Percentiles rank a stretch among this genome's conserved stretches.
These are phyloP conservation scores for Tetranychus cinnabarinus DNA, from an alignment of 1,140 invertebrate genomes.

Conservation along the genomic window DNA sequence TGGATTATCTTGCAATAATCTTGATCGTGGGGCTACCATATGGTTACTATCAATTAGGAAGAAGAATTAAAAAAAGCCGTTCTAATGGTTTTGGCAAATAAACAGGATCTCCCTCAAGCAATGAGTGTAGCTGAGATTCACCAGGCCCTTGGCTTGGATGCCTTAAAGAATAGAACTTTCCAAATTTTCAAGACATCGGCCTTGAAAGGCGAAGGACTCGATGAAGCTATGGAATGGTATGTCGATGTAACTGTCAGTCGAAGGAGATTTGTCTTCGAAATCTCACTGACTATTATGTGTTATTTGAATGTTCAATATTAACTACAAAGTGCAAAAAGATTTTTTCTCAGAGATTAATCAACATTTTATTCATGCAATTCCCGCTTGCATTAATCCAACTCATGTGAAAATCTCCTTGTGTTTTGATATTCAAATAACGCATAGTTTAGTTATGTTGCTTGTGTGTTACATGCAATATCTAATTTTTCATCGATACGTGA, in stretches of 20 bases:
- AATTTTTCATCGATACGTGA: too few species aligned
- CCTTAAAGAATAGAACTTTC: slow-evolving; percentile 86
- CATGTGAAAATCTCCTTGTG: too few species aligned
- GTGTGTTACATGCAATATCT: too few species aligned
- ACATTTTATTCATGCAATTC: too few species aligned
- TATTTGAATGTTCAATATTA: too few species aligned
- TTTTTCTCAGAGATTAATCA: too few species aligned
- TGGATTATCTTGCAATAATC: slow-evolving; percentile 6
- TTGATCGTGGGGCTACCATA: slow-evolving; percentile 1
- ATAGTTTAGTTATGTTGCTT: too few species aligned
- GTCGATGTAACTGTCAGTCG: not conserved
- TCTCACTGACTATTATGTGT: too few species aligned
- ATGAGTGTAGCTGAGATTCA: slow-evolving; percentile 89
- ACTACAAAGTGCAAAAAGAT: too few species aligned
- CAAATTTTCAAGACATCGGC: slow-evolving; percentile 99
- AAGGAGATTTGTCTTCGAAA: too few species aligned
- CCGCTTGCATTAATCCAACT: too few species aligned
- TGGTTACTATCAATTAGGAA: slow-evolving; percentile 27
- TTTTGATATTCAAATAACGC: too few species aligned
- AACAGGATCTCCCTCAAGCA: slow-evolving; percentile 90
- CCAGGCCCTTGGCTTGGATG: slow-evolving; percentile 76
- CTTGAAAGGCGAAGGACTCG: slow-evolving; percentile 89
- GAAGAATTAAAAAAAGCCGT: slow-evolving; percentile 88
- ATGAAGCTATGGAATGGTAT: slow-evolving; percentile 94
- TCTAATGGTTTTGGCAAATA: slow-evolving; percentile 92